Conservation (phyloP, 2,797 vertebrate genomes). For the Peromyscus eremicus region DNA sequence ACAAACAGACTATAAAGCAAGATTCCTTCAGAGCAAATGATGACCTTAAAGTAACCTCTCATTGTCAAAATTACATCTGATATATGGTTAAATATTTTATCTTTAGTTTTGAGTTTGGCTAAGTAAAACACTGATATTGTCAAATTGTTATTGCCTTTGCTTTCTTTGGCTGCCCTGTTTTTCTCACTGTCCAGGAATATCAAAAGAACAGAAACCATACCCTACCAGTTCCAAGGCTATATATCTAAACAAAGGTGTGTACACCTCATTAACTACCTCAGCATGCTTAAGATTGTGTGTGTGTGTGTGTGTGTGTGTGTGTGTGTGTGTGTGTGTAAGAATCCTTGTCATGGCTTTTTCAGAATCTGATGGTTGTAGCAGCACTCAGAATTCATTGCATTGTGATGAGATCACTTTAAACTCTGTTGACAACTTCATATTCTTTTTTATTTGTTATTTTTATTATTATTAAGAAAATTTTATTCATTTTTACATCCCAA, state of each 20-base stretch:
- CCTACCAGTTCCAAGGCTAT: background rate
- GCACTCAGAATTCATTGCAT: background rate
- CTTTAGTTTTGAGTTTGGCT: slow-evolving; percentile 43
- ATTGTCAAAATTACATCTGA: slow-evolving; percentile 57
- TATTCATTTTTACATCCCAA: too few relatives aligned
- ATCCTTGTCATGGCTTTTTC: background rate
- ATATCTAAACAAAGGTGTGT: background rate
- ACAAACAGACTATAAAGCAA: background rate
- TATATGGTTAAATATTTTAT: slow-evolving; percentile 69
- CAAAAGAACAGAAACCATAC: slow-evolving; percentile 4
- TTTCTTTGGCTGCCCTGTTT: background rate
- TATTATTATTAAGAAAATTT: too few relatives aligned
- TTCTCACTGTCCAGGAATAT: background rate
- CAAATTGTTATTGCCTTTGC: slow-evolving; percentile 42
- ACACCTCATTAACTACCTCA: background rate
- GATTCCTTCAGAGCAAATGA: slow-evolving; percentile 42
- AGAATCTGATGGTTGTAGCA: rapidly evolving
- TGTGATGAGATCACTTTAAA: background rate
- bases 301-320: background rate
- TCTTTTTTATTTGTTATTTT: too few relatives aligned
- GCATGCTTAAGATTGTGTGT: background rate
- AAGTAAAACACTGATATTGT: slow-evolving; percentile 53
- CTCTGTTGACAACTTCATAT: background rate
- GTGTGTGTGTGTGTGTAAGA: background rate
- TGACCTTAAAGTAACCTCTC: background rate